phyloP scores from a whole-genome alignment of 2,113 vertebrate genomes.

The Melanostigma gelatinosum region DNA sequence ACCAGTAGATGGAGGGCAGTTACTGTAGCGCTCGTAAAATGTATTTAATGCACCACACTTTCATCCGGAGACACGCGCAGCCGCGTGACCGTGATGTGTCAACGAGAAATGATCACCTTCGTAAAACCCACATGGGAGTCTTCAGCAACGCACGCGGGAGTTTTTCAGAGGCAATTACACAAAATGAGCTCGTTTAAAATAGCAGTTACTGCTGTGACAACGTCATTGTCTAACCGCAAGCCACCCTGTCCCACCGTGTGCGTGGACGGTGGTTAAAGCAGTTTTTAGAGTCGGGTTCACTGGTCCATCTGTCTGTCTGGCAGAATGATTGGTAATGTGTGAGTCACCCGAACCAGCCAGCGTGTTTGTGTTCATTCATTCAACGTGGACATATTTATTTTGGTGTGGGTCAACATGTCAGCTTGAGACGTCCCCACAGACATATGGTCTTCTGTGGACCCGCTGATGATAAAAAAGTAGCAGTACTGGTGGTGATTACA shows the following conservation, averaged over 20 bases:
- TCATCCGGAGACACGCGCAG: background rate
- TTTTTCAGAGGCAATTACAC: constrained; percentile 41
- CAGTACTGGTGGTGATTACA: background rate
- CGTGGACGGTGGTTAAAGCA: constrained; percentile 41
- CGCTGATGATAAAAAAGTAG: constrained; percentile 2
- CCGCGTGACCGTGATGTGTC: constrained; percentile 19
- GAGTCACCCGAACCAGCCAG: constrained; percentile 45
- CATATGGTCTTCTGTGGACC: constrained; percentile 34
- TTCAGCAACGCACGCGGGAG: constrained; percentile 37
- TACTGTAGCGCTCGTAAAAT: background rate
- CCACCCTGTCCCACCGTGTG: constrained; percentile 26
- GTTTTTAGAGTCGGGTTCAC: constrained; percentile 51
- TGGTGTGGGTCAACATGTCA: constrained; percentile 34
- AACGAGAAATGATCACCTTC: constrained; percentile 51
- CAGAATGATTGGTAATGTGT: constrained; percentile 47
- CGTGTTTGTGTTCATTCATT: constrained; percentile 35
- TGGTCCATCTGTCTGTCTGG: constrained; percentile 67
- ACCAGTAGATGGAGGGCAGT: background rate
- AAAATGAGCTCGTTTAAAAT: constrained; percentile 49
- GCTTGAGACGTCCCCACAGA: constrained; percentile 3
- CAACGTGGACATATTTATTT: background rate
- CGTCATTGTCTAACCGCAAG: constrained; percentile 56
- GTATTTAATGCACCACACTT: background rate
- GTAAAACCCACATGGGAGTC: constrained; percentile 43
- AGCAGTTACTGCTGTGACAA: constrained; percentile 32